These are phyloP conservation scores for Lasiommata megera DNA, from an alignment of 2,888 invertebrate species.

Conservation along the genomic window DNA sequence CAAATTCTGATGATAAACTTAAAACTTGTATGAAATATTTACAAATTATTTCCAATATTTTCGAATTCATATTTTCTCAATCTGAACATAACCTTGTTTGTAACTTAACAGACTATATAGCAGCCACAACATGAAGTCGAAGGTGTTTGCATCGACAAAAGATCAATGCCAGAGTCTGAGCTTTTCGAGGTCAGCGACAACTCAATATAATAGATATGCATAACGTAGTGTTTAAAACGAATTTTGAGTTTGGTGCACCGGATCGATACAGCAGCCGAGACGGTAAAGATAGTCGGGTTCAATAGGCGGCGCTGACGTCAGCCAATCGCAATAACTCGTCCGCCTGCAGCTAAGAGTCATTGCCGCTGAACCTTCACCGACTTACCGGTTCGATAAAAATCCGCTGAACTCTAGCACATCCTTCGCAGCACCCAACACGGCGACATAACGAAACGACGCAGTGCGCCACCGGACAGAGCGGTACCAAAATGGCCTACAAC, in stretches of 20 bases:
- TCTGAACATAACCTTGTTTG: too few relatives aligned
- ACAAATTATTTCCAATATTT: too few relatives aligned
- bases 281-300: constrained; percentile 60
- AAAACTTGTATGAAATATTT: too few relatives aligned
- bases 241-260: constrained; percentile 59
- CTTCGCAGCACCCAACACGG: constrained; percentile 47
- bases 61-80: too few relatives aligned
- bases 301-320: constrained; percentile 71
- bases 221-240: constrained; percentile 32
- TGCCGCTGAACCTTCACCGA: constrained; percentile 75
- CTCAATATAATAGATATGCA: constrained; percentile 31
- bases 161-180: constrained; percentile 38
- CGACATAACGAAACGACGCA: constrained; percentile 48
- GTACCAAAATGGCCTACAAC: constrained; percentile 24
- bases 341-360: constrained; percentile 64
- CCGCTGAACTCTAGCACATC: constrained; percentile 59
- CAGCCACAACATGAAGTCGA: neutral
- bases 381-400: constrained; percentile 70
- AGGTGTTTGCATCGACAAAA: constrained; percentile 31
- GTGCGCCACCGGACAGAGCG: constrained; percentile 48
- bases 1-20: neutral
- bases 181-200: constrained; percentile 33
- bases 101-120: neutral
- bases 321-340: constrained; percentile 59
- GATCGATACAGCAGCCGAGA: constrained; percentile 69